phyloP scores from a whole-genome alignment of 2,113 vertebrate species.

The Onychostruthus taczanowskii region DNA sequence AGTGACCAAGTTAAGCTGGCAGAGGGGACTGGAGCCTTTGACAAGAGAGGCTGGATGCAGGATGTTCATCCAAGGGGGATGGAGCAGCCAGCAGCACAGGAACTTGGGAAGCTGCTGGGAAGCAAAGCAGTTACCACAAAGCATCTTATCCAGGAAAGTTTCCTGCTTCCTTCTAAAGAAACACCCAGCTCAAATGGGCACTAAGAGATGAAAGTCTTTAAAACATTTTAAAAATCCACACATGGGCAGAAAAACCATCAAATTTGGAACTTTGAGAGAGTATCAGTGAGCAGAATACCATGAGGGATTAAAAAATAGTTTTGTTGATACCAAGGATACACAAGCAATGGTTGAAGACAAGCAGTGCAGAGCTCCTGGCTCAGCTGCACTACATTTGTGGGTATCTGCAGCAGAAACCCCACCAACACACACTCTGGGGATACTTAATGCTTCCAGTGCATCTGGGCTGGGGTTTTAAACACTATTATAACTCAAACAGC shows the following conservation, averaged over 20 bases:
- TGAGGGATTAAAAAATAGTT: not conserved
- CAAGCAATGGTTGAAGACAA: not conserved
- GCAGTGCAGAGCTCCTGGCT: not conserved
- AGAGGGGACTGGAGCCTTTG: not conserved
- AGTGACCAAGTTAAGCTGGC: not conserved
- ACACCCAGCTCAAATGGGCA: not conserved
- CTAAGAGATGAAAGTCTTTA: not conserved
- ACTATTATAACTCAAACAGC: not conserved
- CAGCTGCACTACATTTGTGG: not conserved
- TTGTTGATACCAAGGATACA: not conserved
- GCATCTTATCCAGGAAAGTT: not conserved
- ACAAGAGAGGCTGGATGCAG: not conserved
- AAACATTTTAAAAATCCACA: not conserved
- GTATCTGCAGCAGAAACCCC: not conserved
- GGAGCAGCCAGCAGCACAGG: not conserved
- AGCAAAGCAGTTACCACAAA: not conserved
- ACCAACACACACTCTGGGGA: not conserved
- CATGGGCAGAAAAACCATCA: not conserved
- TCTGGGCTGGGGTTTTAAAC: not conserved
- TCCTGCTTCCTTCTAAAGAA: not conserved
- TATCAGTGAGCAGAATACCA: not conserved
- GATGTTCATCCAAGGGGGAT: not conserved
- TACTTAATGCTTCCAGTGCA: not conserved
- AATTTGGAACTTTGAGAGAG: not conserved
- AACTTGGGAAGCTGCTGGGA: not conserved